Percentiles rank a stretch among this genome's conserved stretches.
phyloP scores from a whole-genome alignment of 30 jellyfish, hydroid and myxozoan species.

The Cassiopea andromeda region DNA sequence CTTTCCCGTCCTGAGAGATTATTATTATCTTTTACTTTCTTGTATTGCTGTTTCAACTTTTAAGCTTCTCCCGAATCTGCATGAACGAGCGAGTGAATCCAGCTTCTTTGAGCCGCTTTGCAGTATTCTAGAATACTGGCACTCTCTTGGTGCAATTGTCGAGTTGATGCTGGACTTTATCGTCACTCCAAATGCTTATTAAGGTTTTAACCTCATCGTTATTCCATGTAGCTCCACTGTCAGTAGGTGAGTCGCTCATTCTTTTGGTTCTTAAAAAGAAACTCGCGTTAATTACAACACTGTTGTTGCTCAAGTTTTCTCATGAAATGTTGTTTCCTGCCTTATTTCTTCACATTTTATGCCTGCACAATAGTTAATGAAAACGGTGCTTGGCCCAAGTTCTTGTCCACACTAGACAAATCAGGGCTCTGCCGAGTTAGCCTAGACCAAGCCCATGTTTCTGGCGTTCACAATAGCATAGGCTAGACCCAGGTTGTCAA shows the following conservation, averaged over 20 bases:
- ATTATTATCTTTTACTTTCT: conserved; percentile 48
- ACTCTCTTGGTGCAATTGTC: conserved; percentile 33
- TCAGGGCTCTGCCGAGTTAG: conserved; percentile 9
- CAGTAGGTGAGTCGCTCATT: conserved; percentile 11
- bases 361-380: neutral
- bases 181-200: conserved; percentile 29
- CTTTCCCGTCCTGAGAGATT: conserved; percentile 44
- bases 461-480: neutral
- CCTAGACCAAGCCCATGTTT: conserved; percentile 3
- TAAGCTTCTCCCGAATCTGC: conserved; percentile 33
- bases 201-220: conserved; percentile 6
- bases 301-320: neutral
- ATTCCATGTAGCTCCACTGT: conserved; percentile 22
- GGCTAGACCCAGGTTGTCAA: conserved; percentile 12
- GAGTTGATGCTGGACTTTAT: conserved; percentile 13
- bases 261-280: neutral
- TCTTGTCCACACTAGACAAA: conserved; percentile 10
- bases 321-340: neutral
- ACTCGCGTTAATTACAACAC: neutral
- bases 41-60: conserved; percentile 16
- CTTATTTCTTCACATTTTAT: neutral
- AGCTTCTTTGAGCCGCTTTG: conserved; percentile 15
- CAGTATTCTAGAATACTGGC: conserved; percentile 11
- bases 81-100: conserved; percentile 7
- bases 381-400: conserved; percentile 23